A percentile compares a stretch with the other conserved stretches of the same genome.
Evolutionary conservation across 2,797 vertebrate genomes (phyloP).

Genomic region (Xenops minutus): DNA sequence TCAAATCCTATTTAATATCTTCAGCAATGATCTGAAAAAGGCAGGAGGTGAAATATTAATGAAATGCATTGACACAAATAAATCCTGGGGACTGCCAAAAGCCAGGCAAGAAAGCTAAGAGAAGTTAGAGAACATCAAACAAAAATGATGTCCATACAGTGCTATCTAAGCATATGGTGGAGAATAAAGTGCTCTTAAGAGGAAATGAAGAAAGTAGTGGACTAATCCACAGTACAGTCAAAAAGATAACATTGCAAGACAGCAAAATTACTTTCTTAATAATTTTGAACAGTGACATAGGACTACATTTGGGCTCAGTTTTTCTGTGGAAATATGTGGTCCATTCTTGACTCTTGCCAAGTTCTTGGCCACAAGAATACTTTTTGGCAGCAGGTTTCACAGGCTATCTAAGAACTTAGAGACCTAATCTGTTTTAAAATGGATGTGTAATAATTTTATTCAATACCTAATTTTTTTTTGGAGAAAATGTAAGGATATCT

Average conservation of each 20-base stretch:
- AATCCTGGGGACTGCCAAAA: neutral
- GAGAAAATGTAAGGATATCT: neutral
- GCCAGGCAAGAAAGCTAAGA: neutral
- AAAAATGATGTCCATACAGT: neutral
- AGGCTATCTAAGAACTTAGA: neutral
- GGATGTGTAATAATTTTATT: neutral
- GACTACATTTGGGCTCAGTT: neutral
- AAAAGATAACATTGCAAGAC: neutral
- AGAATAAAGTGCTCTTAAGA: neutral
- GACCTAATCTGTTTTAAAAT: neutral
- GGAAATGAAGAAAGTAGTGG: neutral
- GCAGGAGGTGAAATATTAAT: neutral
- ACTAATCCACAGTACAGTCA: neutral
- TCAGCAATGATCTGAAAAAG: neutral
- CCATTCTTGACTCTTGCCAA: neutral
- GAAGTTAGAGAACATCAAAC: neutral
- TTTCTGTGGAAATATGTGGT: neutral
- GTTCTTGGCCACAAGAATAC: neutral
- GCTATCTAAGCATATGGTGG: neutral
- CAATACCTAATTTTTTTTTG: neutral
- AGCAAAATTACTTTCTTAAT: neutral
- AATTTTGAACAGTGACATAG: neutral
- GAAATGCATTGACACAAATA: neutral
- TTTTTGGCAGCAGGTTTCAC: neutral
- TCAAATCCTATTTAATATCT: neutral